Evolutionary conservation across 2,888 invertebrate species (phyloP), one percentile per base, ranked within the genome.

Genomic region (Plagodis dolabraria): DNA sequence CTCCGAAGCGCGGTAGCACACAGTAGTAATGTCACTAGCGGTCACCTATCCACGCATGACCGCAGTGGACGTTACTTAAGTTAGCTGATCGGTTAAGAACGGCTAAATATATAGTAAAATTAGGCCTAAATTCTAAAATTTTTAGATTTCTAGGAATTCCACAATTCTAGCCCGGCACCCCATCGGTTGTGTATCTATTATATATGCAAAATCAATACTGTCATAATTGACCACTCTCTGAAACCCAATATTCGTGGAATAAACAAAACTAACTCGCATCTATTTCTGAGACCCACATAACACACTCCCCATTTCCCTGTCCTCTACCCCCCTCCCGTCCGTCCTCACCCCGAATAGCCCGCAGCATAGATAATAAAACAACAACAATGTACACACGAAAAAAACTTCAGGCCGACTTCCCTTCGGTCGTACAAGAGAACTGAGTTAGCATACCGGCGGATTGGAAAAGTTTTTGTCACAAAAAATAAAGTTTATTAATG

Each of bases 401-500:
- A 36, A 58, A 50, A 59, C 53, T 54, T 46, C 38, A 9, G 33
- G 0, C 34, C 42, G 8, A 58, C 63, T 57, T 49, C 54, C n/a
- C 42, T 50, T 38, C 47, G 12, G 35, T 12, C 44, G 47, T 46
- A 54, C 60, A 61, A 64, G 59, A 53, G 53, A 51, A 55, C 52
- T 22, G 57, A 60, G 60, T 64, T 57, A 65, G 60, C 63, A 63
- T 63, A 60, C 60, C 58, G 36, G 46, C 12, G 55, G 60, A 65
- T 65, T 60, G 65, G 68, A 64, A 68, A 68, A 68, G 53, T 65
- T 65, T 59, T 36, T 36, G 22, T 43, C 44, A 22, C 22, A 46
- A 51, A 60, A 65, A 65, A 61, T 57, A 65, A 58, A 65, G 53
- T 63, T 61, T 60, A 61, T 64, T 60, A 68, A 68, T 64, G 65